phyloP scores from a whole-genome alignment of 1,140 invertebrate genomes.

The Bombus pascuorum region DNA sequence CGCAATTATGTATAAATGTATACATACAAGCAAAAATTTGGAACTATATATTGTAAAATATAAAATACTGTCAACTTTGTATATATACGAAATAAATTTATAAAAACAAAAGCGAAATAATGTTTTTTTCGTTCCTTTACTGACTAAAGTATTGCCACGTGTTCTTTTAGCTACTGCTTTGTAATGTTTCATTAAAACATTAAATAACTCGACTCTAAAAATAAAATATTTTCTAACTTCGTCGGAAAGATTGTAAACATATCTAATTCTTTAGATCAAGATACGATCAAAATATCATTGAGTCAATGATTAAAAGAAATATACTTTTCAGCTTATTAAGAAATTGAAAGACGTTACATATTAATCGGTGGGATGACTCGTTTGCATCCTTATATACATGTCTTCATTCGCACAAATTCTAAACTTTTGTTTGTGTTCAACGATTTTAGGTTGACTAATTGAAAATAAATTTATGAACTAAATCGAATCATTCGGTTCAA shows the following conservation, averaged over 20 bases:
- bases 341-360: slow-evolving; percentile 35
- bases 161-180: slow-evolving; percentile 27
- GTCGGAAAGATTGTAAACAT: neutral
- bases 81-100: slow-evolving; percentile 57
- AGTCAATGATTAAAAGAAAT: neutral
- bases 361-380: slow-evolving; percentile 59
- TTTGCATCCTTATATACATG: slow-evolving; percentile 42
- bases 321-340: slow-evolving; percentile 17
- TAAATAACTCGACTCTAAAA: slow-evolving; percentile 1
- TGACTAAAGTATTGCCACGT: slow-evolving; percentile 70
- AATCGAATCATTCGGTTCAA: slow-evolving; percentile 21
- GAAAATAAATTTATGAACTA: slow-evolving; percentile 43
- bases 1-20: slow-evolving; percentile 29
- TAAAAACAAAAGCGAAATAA: slow-evolving; percentile 57
- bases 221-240: neutral
- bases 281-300: neutral
- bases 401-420: slow-evolving; percentile 41
- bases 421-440: slow-evolving; percentile 1
- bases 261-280: neutral
- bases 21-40: slow-evolving; percentile 58
- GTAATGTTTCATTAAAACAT: slow-evolving; percentile 21
- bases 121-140: slow-evolving; percentile 35
- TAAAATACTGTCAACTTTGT: slow-evolving; percentile 75
- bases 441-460: slow-evolving; percentile 21
- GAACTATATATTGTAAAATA: slow-evolving; percentile 69